Base-by-base conservation (phyloP, 37 sponge, comb jelly and placozoan species). In the Aphrocallistes beatrix region DNA sequence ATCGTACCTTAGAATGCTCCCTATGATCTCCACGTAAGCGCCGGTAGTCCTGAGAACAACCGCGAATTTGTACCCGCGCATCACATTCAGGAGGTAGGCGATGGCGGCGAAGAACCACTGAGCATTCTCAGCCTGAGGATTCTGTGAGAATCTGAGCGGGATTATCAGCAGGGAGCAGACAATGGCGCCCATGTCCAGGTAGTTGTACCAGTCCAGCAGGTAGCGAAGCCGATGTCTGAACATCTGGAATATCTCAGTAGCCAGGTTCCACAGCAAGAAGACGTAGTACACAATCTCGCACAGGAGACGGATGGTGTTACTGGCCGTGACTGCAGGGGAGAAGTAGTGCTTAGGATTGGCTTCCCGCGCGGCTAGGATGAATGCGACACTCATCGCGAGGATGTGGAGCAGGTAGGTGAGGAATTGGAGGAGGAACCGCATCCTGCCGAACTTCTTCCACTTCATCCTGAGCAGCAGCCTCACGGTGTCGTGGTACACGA, bases 401-500 rank as follows among this genome's bases (percentile, higher is more conserved):
- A 60, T 60, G 34, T 60, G 75, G 3, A 60, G 25, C 32, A 60
- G 75, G 21, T 32, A 60, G 28, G 75, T 25, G 10, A 60, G 75
- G 34, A 19, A 60, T 13, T 60, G 75, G 1, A 60, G 32, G 85
- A 90, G 37, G 81, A 85, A 90, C 23, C 69, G 49, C 37, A 51
- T 81, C 84, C 89, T 37, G 1, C 84, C 92, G 82, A 89, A 91
- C 38, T 87, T 85, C 48, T 89, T 91, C 92, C 92, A 91, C 45
- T 91, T 91, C 16, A 51, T 39, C 32, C 88, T 19, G 25, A 91
- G 87, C 50, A 91, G 82, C 36, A 91, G 83, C 30, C 92, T 51
- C 25, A 91, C 89, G 25, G 87, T 89, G 50, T 91, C 92, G 60
- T 91, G 92, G 47, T 89, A 91, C 84, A 91, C 92, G 0, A 89